phyloP scores from a whole-genome alignment of 2,888 invertebrate genomes.

The Gisinianus flammeolus region DNA sequence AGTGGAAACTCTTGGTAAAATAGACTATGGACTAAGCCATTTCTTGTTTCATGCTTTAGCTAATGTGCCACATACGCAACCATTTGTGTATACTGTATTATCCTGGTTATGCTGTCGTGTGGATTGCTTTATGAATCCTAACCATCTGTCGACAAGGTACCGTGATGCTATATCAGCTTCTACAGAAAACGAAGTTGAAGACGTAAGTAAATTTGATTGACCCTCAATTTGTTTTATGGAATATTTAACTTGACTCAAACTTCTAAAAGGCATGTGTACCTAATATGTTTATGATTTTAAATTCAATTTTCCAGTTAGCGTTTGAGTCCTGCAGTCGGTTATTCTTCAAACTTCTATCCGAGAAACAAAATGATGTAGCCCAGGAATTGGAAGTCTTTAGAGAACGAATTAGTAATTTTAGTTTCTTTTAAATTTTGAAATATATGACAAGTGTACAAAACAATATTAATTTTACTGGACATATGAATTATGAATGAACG shows the following conservation, averaged over 20 bases:
- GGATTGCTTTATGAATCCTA: neutral
- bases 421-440: no score
- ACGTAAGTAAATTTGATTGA: no score
- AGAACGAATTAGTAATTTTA: neutral
- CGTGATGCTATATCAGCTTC: neutral
- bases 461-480: no score
- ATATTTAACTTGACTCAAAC: neutral
- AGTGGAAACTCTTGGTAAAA: no score
- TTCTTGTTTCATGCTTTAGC: no score
- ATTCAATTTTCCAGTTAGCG: neutral
- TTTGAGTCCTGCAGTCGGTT: neutral
- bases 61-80: neutral
- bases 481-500: no score
- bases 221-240: neutral
- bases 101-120: conserved; percentile 7
- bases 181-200: neutral
- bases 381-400: neutral
- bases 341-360: neutral
- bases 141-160: neutral
- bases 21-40: no score
- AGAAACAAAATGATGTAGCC: neutral
- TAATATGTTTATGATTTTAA: neutral
- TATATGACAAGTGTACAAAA: no score
- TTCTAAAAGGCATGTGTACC: no score
- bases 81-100: neutral